phyloP scores from a whole-genome alignment of 2,797 vertebrate genomes.

The Channa striata region DNA sequence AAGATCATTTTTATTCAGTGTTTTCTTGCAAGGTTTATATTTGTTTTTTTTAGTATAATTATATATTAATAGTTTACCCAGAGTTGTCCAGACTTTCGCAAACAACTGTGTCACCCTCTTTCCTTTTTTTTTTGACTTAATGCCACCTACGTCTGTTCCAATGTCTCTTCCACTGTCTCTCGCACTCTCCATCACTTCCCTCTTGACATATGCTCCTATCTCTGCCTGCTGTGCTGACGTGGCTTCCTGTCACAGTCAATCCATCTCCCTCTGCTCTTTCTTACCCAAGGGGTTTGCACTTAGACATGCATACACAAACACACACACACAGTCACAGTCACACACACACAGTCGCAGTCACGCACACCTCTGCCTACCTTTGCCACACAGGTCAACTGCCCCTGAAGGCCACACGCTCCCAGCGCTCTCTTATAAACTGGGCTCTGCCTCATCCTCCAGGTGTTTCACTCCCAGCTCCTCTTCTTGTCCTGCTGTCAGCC shows the following conservation, averaged over 20 bases:
- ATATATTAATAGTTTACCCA: neutral
- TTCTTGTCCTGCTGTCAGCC: neutral
- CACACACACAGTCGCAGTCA: conserved; percentile 9
- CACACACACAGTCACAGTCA: conserved; percentile 6
- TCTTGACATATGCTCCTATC: conserved; percentile 57
- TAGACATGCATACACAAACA: neutral
- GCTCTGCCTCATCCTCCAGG: conserved; percentile 15
- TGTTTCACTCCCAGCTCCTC: conserved; percentile 29
- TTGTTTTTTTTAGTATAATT: neutral
- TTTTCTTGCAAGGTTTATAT: neutral
- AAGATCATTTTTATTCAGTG: neutral
- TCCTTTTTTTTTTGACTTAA: neutral
- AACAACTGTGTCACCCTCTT: neutral
- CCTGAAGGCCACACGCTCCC: conserved; percentile 34
- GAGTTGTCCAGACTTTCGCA: neutral
- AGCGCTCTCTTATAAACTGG: conserved; percentile 28
- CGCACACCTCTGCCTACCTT: conserved; percentile 30
- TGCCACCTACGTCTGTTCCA: neutral
- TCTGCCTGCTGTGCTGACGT: conserved; percentile 64
- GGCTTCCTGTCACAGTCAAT: conserved; percentile 65
- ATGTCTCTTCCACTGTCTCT: neutral
- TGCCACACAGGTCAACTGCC: conserved; percentile 62
- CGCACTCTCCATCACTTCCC: neutral
- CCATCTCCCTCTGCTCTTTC: conserved; percentile 52
- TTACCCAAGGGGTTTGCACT: conserved; percentile 25